Conservation (phyloP, 2,797 vertebrate species). For the Austrolebias charrua region DNA sequence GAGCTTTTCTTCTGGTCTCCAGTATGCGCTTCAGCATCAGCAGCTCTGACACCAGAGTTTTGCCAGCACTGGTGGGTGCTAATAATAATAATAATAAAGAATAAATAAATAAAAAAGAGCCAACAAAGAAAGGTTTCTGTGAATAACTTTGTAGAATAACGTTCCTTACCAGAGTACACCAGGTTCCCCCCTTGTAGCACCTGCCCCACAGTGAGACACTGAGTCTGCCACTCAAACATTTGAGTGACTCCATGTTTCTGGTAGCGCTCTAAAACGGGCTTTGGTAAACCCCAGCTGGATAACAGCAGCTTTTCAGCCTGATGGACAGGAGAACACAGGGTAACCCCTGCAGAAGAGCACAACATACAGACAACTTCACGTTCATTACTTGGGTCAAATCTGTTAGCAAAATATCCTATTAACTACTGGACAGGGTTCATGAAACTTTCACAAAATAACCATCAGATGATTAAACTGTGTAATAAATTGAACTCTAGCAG, state of each 20-base stretch:
- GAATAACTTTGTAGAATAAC: background rate
- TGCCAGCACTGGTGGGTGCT: constrained; percentile 98
- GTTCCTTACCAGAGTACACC: constrained; percentile 90
- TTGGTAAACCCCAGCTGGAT: constrained; percentile 92
- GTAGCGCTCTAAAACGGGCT: constrained; percentile 87
- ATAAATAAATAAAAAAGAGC: background rate
- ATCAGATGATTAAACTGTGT: too few relatives aligned
- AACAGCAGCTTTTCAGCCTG: constrained; percentile 86
- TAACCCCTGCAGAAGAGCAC: constrained; percentile 70
- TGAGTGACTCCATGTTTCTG: constrained; percentile 84
- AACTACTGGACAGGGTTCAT: too few relatives aligned
- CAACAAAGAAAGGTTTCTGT: background rate
- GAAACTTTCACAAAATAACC: too few relatives aligned
- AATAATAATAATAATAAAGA: constrained; percentile 23
- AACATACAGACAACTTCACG: background rate
- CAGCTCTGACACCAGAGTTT: constrained; percentile 95
- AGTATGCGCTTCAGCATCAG: constrained; percentile 92
- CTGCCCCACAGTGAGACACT: constrained; percentile 89
- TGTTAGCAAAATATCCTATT: too few relatives aligned
- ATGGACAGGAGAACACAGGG: constrained; percentile 79
- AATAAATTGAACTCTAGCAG: too few relatives aligned
- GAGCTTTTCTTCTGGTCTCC: constrained; percentile 91
- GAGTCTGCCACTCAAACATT: constrained; percentile 98
- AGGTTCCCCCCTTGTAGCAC: constrained; percentile 92
- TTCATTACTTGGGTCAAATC: too few relatives aligned